Evolutionary conservation across 53 echinoderm and acorn worm species (phyloP).

Genomic region (Paracentrotus lividus): DNA sequence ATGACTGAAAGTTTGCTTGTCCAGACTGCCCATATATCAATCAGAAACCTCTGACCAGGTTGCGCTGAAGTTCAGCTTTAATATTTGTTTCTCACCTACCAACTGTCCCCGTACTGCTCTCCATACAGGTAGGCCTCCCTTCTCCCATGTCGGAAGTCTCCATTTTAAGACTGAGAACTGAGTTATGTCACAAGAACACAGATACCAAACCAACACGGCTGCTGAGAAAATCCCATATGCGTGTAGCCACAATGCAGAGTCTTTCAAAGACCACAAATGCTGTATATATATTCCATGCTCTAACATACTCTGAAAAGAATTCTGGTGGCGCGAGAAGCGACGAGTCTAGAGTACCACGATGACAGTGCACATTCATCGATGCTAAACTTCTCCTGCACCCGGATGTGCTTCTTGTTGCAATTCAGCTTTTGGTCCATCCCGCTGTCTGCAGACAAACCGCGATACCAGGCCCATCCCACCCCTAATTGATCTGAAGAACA

Average conservation of each 20-base stretch:
- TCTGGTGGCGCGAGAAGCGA: slow-evolving; percentile 81
- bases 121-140: slow-evolving; percentile 77
- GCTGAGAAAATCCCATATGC: slow-evolving; percentile 85
- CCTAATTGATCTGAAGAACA: slow-evolving; percentile 73
- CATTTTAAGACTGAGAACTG: slow-evolving; percentile 91
- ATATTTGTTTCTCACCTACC: slow-evolving; percentile 77
- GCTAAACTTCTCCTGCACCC: slow-evolving; percentile 85
- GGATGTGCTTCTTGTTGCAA: slow-evolving; percentile 83
- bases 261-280: slow-evolving; percentile 95
- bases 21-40: slow-evolving; percentile 83
- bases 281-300: slow-evolving; percentile 88
- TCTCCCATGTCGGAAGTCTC: slow-evolving; percentile 84
- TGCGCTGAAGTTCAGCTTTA: slow-evolving; percentile 75
- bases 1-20: slow-evolving; percentile 81
- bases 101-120: slow-evolving; percentile 45
- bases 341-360: slow-evolving; percentile 73
- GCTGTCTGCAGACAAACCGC: slow-evolving; percentile 70
- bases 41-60: slow-evolving; percentile 79
- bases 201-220: slow-evolving; percentile 92
- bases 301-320: slow-evolving; percentile 81
- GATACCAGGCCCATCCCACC: slow-evolving; percentile 85
- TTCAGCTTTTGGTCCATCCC: slow-evolving; percentile 75
- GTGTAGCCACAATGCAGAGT: too few species aligned
- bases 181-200: slow-evolving; percentile 86
- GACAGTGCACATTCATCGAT: slow-evolving; percentile 71